Conservation (phyloP, 2,888 invertebrate species). For the Tetragonula carbonaria region DNA sequence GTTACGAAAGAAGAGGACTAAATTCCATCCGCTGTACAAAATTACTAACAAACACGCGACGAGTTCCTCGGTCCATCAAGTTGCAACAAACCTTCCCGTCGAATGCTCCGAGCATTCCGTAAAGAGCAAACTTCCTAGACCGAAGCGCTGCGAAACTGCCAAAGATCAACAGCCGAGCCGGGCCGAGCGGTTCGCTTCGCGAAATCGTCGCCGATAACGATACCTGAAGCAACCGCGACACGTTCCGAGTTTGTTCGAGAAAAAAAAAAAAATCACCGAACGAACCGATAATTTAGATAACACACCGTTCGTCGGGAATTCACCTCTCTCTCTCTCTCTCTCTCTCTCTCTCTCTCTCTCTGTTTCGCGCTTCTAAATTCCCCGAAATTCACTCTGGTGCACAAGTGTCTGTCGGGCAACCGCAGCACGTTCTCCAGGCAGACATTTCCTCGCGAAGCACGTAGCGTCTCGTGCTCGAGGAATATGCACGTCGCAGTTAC, state of each 20-base stretch:
- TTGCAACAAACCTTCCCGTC: no score
- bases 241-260: background rate
- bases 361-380: background rate
- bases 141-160: background rate
- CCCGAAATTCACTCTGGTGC: conserved; percentile 18
- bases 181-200: background rate
- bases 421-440: conserved; percentile 39
- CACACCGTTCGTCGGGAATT: background rate
- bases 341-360: background rate
- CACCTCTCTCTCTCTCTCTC: background rate
- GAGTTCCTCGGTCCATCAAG: no score
- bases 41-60: no score
- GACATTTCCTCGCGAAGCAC: conserved; percentile 53
- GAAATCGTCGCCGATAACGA: background rate
- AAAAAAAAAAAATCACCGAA: background rate
- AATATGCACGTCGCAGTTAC: conserved; percentile 41
- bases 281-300: conserved; percentile 10
- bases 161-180: background rate
- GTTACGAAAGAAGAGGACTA: no score
- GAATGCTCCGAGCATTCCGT: background rate
- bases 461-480: conserved; percentile 38
- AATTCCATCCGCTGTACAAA: no score
- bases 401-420: conserved; percentile 32
- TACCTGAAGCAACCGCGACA: background rate
- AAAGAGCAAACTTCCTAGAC: background rate